Base-by-base conservation (phyloP, 2,113 vertebrate genomes). In the Corythornis vintsioides region DNA sequence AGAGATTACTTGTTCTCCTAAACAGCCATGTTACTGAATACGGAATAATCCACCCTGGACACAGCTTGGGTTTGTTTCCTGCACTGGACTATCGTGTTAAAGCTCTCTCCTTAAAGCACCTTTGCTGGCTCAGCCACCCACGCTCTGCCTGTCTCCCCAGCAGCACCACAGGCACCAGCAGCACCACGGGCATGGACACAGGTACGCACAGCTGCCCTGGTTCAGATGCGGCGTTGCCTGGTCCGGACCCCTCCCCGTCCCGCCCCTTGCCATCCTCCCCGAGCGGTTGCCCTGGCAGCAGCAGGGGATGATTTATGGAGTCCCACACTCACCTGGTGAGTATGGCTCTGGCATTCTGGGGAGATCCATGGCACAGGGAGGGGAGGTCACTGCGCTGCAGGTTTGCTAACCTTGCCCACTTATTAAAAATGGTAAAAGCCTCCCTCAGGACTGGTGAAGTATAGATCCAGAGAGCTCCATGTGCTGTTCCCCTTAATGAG, bases 381-480 rank as follows among this genome's bases (percentile, higher is more conserved):
- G 79, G 96, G 91, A 96, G 96, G 89, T 95, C 96, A 92, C 83
- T 33, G 11, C 4, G 38, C 92, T 95, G 94, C 90, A 97, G 94
- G 94, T 96, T 97, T 94, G 88, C 94, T 97, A 97, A 94, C 96
- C 94, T 86, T 95, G 84, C 95, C 95, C 94, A 90, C 95, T 97
- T 97, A 96, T 97, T 97, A 96, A 96, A 96, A 93, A 94, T 96
- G 96, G 97, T 97, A 96, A 96, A 96, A 95, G 89, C 94, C 89
- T 96, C 96, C 96, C 96, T 89, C 50, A 93, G 96, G 96, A 89
- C 95, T 94, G 72, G 13, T 97, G 94, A 96, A 96, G 95, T 95
- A 95, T 96, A 95, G 95, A 95, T 97, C 95, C 89, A 86, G 94
- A 95, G 88, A 90, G 93, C 94, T 93, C 93, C 93, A 92, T 92